Percentiles rank a stretch among this genome's conserved stretches.
Evolutionary conservation across 2,888 invertebrate species (phyloP).

Genomic region (Julus scanicus): DNA sequence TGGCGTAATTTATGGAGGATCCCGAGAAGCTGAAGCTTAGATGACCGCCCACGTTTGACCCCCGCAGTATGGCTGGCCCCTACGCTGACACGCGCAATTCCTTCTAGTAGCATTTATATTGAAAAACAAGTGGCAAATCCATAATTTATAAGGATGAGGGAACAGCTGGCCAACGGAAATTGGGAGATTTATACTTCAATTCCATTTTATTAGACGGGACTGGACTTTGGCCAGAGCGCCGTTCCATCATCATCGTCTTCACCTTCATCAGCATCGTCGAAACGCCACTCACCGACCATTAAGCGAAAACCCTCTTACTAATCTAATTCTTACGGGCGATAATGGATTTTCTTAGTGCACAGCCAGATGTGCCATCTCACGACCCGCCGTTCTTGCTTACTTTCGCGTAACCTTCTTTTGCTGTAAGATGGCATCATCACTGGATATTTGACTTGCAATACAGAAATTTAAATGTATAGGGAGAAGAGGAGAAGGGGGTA

Average conservation of each 20-base stretch:
- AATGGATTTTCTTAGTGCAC: background rate
- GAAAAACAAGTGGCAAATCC: slow-evolving; percentile 30
- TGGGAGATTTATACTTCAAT: background rate
- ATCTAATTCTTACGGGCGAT: background rate
- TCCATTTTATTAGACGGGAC: background rate
- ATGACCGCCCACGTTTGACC: background rate
- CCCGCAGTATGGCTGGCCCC: background rate
- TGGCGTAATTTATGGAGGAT: no score
- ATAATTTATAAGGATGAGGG: background rate
- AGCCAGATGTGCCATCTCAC: background rate
- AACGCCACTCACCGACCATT: slow-evolving; percentile 2
- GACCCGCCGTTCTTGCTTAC: background rate
- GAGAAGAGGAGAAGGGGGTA: no score
- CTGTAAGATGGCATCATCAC: no score
- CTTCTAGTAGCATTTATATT: background rate
- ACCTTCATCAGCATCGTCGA: background rate
- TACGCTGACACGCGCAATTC: background rate
- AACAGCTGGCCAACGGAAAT: background rate
- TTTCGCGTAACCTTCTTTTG: no score
- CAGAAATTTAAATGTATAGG: no score
- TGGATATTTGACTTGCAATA: no score
- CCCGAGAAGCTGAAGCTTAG: background rate
- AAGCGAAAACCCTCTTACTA: slow-evolving; percentile 1
- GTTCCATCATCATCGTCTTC: slow-evolving; percentile 34
- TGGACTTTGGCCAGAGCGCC: background rate